Percentiles rank a stretch among this genome's conserved stretches.
Evolutionary conservation across 2,888 invertebrate species (phyloP).

Genomic region (Meandrusa payeni): DNA sequence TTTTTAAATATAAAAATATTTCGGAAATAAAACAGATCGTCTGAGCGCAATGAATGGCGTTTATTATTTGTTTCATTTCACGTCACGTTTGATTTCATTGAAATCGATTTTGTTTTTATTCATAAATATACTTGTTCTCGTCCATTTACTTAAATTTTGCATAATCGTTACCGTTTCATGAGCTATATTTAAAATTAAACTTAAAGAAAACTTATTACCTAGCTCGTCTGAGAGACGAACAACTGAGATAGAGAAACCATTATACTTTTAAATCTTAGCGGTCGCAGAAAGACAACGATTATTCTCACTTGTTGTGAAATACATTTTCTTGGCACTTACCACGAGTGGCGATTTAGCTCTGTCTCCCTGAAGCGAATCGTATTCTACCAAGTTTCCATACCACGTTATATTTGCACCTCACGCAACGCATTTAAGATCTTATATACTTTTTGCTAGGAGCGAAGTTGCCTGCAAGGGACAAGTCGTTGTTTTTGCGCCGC

Average conservation of each 20-base stretch:
- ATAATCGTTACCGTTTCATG: slow-evolving; percentile 36
- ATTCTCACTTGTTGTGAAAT: slow-evolving; percentile 74
- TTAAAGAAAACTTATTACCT: slow-evolving; percentile 6
- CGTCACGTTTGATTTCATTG: no score
- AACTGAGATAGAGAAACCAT: slow-evolving; percentile 35
- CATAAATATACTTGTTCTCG: no score
- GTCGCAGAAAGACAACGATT: slow-evolving; percentile 60
- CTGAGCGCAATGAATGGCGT: no score
- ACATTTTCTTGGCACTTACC: slow-evolving; percentile 71
- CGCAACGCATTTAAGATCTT: slow-evolving; percentile 54
- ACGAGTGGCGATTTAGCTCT: slow-evolving; percentile 72
- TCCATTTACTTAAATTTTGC: slow-evolving; percentile 24
- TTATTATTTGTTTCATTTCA: no score
- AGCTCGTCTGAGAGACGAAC: slow-evolving; percentile 13
- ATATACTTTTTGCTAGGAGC: slow-evolving; percentile 39
- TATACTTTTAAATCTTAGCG: slow-evolving; percentile 52
- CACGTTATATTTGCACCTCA: slow-evolving; percentile 32
- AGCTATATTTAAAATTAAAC: slow-evolving; percentile 1
- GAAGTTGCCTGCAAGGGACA: slow-evolving; percentile 28
- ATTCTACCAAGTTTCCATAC: slow-evolving; percentile 39
- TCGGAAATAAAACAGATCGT: no score
- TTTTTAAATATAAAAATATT: no score
- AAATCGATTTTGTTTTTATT: no score
- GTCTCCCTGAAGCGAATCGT: slow-evolving; percentile 45
- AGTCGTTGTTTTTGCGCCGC: slow-evolving; percentile 38